Evolutionary conservation across 2,888 invertebrate genomes (phyloP), one percentile per base, ranked within the genome.

Genomic region (Matsumyia berberina): DNA sequence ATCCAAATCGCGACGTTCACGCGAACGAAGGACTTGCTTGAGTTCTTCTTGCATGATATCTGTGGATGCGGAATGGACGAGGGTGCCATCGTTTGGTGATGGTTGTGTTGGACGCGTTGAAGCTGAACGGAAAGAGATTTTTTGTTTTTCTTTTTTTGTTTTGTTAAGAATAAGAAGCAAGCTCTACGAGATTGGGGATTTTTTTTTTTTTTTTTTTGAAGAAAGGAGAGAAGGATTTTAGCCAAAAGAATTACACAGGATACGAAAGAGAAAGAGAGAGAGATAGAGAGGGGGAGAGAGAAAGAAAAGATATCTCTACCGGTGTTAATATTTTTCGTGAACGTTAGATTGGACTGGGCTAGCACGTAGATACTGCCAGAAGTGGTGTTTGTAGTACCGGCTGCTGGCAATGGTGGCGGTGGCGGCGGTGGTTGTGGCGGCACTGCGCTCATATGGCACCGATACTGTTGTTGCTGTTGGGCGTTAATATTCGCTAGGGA

Each of bases 1-100:
- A 73, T 94, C 94, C 17, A 95, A 92, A 79, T 93, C 93, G 66
- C 92, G 92, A 49, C 94, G 93, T 88, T 94, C 94, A 86, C 87
- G 86, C 37, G 86, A 79, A 2, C 80, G 80, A 19, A 87, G 29
- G 17, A 87, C 87, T 44, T 87, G 81, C 51, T 87, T 87, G 6
- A 87, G 67, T 58, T 87, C 87, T 12, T 87, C 86, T 42, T 88
- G 88, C 66, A 88, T 86, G 0, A 78, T 64, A 42, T 87, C 81
- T 2, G 62, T 11, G 11, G 73, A 67, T 4, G 51, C 44, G 5
- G 66, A 35, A 35, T 17, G 33, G 19, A 29, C n/a, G n/a, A n/a
- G n/a, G n/a, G n/a, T n/a, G 11, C 53, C 70, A 57, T 77, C 72
- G 29, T 46, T 73, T 37, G 46, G 15, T 29, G 78, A 64, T 29